Evolutionary conservation across 2,113 vertebrate species (phyloP), one percentile per base, ranked within the genome.

Genomic region (Regulus satrapa): DNA sequence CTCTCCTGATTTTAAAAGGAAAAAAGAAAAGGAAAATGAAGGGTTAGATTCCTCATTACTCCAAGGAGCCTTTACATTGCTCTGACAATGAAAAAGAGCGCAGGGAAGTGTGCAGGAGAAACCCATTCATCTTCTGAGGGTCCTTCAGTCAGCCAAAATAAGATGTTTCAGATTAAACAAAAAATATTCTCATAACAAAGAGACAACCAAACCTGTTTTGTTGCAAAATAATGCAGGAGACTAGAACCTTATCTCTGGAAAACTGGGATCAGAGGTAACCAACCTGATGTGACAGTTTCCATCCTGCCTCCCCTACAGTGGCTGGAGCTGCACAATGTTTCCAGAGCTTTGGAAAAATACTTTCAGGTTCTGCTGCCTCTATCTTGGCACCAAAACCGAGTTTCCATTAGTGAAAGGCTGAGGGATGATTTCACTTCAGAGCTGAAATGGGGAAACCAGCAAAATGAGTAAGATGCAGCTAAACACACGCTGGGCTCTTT

Each of bases 351-450:
- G 95, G 95, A 97, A 98, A 92, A 97, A 96, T 51, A 96, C 90
- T 88, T 97, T 92, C 94, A 95, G 89, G 80, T 96, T 96, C 62
- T 92, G 95, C 82, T 91, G 93, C 97, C 96, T 95, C 93, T 92
- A 49, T 92, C 95, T 98, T 98, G 97, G 97, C 97, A 97, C 92
- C 49, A 18, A 67, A 92, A 96, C 41, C 69, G 92, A 96, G 72
- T 98, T 98, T 98, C 98, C 98, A 96, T 97, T 96, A 92, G 93
- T 97, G 97, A 92, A 96, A 96, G 94, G 88, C 90, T 86, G 88
- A 94, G 68, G 94, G 96, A 95, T 96, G 97, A 98, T 94, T 98
- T 97, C 95, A 97, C 92, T 96, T 88, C 92, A 40, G 97, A 97
- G 94, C 92, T 68, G 82, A 97, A 97, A 97, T 93, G 96, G 92